phyloP scores from a whole-genome alignment of 1,140 invertebrate species.

The Bombus balteatus region DNA sequence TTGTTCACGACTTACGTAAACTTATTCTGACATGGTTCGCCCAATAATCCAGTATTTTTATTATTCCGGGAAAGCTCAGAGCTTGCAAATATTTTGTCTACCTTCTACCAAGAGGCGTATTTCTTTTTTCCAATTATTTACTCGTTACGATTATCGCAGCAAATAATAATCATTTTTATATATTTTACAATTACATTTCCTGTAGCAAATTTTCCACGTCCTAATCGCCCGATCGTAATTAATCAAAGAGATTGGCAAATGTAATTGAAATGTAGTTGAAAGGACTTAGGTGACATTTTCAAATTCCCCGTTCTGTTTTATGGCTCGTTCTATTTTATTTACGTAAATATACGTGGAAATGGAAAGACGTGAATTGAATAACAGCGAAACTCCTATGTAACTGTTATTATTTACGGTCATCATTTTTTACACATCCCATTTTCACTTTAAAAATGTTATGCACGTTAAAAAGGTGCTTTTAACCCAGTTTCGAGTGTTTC shows the following conservation, averaged over 20 bases:
- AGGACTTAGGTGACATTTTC: neutral
- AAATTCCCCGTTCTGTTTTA: neutral
- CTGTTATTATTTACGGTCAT: neutral
- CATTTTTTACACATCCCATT: neutral
- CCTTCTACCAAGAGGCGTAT: too few relatives aligned
- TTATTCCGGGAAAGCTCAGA: neutral
- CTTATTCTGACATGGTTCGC: neutral
- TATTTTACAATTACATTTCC: neutral
- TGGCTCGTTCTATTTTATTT: neutral
- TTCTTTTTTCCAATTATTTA: too few relatives aligned
- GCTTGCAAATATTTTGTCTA: neutral
- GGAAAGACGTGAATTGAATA: neutral
- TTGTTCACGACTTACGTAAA: neutral
- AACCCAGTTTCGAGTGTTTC: neutral
- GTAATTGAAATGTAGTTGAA: fast-evolving
- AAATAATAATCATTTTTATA: neutral
- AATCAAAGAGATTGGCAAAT: neutral
- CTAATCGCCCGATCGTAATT: neutral
- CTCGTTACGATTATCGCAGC: too few relatives aligned
- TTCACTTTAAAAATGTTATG: neutral
- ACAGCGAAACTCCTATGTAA: neutral
- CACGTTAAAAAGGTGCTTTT: neutral
- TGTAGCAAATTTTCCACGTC: neutral
- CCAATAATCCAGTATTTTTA: neutral
- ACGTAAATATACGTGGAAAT: neutral